Conservation (phyloP, 2,888 invertebrate species). For the Busseola fusca region DNA sequence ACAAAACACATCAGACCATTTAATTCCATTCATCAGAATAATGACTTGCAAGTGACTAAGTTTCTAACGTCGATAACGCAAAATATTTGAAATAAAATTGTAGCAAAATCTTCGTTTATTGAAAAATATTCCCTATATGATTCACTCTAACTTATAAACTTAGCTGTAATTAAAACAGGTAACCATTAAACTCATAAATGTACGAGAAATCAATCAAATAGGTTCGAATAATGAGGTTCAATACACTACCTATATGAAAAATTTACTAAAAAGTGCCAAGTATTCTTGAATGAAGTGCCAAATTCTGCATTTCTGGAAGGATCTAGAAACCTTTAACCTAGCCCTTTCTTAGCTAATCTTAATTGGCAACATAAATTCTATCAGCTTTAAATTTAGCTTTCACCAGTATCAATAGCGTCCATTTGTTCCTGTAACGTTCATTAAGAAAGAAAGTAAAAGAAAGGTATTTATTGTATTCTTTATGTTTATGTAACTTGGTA, state of each 20-base stretch:
- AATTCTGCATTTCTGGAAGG: neutral
- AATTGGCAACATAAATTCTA: neutral
- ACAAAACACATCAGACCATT: neutral
- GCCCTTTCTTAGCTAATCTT: neutral
- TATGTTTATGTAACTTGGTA: too few species aligned
- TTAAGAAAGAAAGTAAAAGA: too few species aligned
- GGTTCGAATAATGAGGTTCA: neutral
- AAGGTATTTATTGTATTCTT: too few species aligned
- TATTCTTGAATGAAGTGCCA: neutral
- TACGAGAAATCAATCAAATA: neutral
- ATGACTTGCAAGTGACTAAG: conserved; percentile 42
- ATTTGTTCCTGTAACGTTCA: neutral
- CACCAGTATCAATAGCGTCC: neutral
- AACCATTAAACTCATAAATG: neutral
- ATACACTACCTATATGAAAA: neutral
- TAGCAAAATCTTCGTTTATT: neutral
- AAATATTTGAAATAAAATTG: conserved; percentile 5
- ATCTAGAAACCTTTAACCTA: too few species aligned
- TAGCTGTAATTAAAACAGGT: neutral
- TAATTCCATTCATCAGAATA: neutral
- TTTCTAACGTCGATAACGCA: neutral
- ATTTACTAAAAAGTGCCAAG: neutral
- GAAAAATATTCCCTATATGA: conserved; percentile 28
- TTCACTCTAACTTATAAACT: conserved; percentile 13
- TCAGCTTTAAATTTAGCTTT: neutral